Percentiles rank a stretch among this genome's conserved stretches.
phyloP scores from a whole-genome alignment of 2,797 vertebrate genomes.

The Platalea minor region DNA sequence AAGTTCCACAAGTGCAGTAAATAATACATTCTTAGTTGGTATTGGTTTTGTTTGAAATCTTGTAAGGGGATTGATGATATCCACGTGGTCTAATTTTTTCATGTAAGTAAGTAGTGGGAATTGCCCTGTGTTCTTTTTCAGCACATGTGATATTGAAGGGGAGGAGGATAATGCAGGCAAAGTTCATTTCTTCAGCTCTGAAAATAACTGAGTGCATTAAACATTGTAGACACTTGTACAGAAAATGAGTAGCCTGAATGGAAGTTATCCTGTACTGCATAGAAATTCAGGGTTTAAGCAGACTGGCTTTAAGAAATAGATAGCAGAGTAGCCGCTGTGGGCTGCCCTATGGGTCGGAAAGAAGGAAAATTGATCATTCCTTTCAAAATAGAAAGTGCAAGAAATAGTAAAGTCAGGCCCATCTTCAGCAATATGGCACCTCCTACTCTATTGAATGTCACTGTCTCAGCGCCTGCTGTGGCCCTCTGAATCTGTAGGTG shows the following conservation, averaged over 20 bases:
- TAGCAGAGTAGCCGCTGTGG: neutral
- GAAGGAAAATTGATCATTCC: neutral
- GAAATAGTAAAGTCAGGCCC: neutral
- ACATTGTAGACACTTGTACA: neutral
- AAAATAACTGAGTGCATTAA: neutral
- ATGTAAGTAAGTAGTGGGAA: neutral
- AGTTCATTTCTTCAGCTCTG: neutral
- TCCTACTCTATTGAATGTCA: neutral
- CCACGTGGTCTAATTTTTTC: neutral
- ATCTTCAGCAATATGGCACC: neutral
- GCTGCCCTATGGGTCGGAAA: neutral
- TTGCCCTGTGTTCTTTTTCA: neutral
- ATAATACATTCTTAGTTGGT: neutral
- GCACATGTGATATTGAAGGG: neutral
- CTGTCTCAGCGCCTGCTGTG: neutral
- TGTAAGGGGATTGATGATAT: neutral
- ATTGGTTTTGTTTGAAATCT: neutral
- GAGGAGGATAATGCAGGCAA: neutral
- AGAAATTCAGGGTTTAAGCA: neutral
- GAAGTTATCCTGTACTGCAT: neutral
- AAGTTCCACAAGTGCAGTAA: neutral
- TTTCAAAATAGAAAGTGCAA: slow-evolving; percentile 20
- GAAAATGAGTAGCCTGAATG: neutral
- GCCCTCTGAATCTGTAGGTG: slow-evolving; percentile 5
- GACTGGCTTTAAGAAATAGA: neutral